phyloP scores from a whole-genome alignment of 2,113 vertebrate genomes.

The Nipponia nippon region DNA sequence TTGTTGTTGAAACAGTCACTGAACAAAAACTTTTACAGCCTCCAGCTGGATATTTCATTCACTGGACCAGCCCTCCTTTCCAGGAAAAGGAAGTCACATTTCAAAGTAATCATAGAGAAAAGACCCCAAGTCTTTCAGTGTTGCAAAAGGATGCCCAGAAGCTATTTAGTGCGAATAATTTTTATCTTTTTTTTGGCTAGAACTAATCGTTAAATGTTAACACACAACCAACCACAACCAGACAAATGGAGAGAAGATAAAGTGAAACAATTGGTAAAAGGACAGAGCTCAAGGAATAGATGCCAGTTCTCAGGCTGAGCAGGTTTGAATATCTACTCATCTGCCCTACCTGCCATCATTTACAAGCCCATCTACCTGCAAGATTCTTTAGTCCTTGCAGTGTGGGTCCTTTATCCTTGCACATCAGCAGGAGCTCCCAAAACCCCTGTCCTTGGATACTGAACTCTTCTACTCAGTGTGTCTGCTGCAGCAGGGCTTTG shows the following conservation, averaged over 20 bases:
- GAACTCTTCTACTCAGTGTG: neutral
- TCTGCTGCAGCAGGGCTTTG: neutral
- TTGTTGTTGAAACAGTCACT: neutral
- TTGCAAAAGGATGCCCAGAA: conserved; percentile 15
- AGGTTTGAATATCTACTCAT: neutral
- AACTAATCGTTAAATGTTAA: neutral
- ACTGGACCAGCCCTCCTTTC: conserved; percentile 13
- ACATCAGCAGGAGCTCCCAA: neutral
- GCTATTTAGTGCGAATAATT: conserved; percentile 1
- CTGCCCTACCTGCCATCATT: neutral
- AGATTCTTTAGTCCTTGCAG: neutral
- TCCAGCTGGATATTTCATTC: conserved; percentile 54
- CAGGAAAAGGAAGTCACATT: conserved; percentile 67
- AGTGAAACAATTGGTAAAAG: neutral
- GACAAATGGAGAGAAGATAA: neutral
- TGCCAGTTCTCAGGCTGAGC: neutral
- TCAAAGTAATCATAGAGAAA: conserved; percentile 52
- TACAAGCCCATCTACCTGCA: neutral
- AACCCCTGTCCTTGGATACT: neutral
- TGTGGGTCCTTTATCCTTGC: neutral
- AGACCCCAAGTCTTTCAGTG: neutral
- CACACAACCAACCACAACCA: neutral
- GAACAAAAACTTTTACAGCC: conserved; percentile 17
- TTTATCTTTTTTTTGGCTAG: neutral
- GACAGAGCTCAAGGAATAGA: neutral